Conservation (phyloP, 2,797 vertebrate species). For the Bufotes viridis region DNA sequence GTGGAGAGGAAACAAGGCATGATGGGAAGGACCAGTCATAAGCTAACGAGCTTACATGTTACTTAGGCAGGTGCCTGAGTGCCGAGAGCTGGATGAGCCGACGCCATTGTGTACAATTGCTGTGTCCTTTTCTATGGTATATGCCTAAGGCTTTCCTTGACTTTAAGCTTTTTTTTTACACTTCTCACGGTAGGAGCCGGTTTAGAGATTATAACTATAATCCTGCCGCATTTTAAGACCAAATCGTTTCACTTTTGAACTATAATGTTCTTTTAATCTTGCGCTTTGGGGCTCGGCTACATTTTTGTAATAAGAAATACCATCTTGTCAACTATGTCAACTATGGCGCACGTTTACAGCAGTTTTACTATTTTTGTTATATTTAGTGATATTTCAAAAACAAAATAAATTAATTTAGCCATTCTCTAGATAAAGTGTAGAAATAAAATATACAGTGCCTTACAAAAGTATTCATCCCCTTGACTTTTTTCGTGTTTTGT, state of each 20-base stretch:
- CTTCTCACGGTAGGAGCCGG: conserved; percentile 8
- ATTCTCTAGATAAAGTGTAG: too few relatives aligned
- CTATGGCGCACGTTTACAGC: background rate
- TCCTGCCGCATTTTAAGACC: background rate
- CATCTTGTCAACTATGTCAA: background rate
- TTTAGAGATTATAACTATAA: background rate
- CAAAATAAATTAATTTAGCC: too few relatives aligned
- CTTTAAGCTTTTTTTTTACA: conserved; percentile 26
- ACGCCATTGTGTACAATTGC: background rate
- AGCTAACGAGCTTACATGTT: background rate
- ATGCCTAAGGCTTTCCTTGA: conserved; percentile 18
- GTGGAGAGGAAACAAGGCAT: conserved; percentile 11
- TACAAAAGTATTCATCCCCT: too few relatives aligned
- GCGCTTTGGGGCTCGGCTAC: background rate
- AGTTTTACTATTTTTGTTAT: too few relatives aligned
- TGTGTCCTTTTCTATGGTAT: background rate
- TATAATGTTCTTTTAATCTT: background rate
- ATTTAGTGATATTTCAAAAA: background rate
- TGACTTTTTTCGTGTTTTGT: too few relatives aligned
- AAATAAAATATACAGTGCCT: too few relatives aligned
- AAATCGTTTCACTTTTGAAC: background rate
- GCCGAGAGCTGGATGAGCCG: background rate
- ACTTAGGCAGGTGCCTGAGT: background rate
- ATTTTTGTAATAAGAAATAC: background rate
- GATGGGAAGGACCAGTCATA: background rate